Base-by-base conservation (phyloP, 2,888 invertebrate genomes). In the Tetropium fuscum region DNA sequence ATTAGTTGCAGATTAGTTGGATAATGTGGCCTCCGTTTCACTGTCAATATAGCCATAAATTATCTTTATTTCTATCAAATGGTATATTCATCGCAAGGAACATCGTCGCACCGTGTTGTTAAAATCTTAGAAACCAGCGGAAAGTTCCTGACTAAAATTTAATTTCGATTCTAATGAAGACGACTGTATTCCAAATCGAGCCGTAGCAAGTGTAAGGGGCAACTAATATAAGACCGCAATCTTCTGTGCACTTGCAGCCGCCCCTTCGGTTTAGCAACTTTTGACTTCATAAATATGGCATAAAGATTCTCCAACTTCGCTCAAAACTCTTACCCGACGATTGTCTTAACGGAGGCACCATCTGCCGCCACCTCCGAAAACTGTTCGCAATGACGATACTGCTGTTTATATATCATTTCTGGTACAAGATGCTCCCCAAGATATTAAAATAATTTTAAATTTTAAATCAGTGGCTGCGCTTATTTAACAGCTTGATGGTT, bases 341-440 rank as follows among this genome's bases (percentile, higher is more conserved):
- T 77, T 77, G 75, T 75, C 77, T 76, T 74, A 77, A 76, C 74
- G 73, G 70, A 66, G 15, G 70, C 70, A 70, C 71, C 76, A 77
- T 71, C 73, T 74, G 75, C 64, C 63, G 65, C 69, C 72, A 69
- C 68, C 69, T 66, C 68, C 60, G 36, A 25, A 20, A 58, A 49
- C 53, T 55, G 19, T 36, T 61, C 38, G 49, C 45, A 54, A 45
- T 38, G 38, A 38, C 54, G 38, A 43, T 53, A 53, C 54, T 20
- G 38, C 27, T 44, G 54, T 45, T 44, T 51, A 51, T 51, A 25
- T 51, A 40, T 40, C 15, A 40, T 40, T 51, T 40, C 40, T 51
- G 51, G 38, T 51, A 40, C 40, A 40, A 51, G 51, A 40, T 30
- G 51, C 40, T 18, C 16, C 51, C 40, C 16, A 38, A 40, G 40